Evolutionary conservation across 2,888 invertebrate species (phyloP).

Genomic region (Scaptomyza reducta): DNA sequence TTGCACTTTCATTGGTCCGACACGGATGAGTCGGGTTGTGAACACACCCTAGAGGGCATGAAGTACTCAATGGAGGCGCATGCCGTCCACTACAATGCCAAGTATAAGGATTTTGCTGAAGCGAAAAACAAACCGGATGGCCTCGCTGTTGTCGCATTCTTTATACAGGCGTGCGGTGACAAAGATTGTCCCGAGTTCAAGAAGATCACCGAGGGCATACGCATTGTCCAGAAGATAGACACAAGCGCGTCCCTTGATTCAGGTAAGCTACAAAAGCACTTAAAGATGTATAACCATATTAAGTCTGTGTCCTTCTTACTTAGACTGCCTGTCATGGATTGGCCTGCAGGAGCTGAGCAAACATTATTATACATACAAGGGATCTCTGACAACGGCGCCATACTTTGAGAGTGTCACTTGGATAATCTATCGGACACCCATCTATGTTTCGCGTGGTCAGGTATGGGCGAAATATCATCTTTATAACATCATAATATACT

Average conservation of each 20-base stretch:
- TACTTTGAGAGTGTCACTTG: conserved; percentile 90
- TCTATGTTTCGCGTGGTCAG: conserved; percentile 88
- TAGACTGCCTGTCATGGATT: conserved; percentile 89
- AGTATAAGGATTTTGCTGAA: conserved; percentile 87
- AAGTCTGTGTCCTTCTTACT: background rate
- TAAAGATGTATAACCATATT: background rate
- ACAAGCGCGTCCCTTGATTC: conserved; percentile 83
- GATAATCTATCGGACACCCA: conserved; percentile 89
- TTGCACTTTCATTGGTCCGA: conserved; percentile 93
- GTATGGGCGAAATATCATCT: conserved; percentile 81
- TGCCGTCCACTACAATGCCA: conserved; percentile 90
- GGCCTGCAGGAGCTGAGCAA: conserved; percentile 88
- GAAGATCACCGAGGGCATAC: conserved; percentile 86
- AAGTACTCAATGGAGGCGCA: conserved; percentile 92
- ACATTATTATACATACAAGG: conserved; percentile 90
- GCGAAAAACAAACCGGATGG: conserved; percentile 89
- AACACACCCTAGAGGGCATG: conserved; percentile 90
- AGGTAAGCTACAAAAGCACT: conserved; percentile 60
- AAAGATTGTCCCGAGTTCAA: conserved; percentile 87
- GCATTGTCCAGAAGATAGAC: conserved; percentile 82
- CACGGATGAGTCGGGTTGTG: conserved; percentile 90
- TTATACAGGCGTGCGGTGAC: conserved; percentile 87
- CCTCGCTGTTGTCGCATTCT: conserved; percentile 89
- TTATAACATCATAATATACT: too few species aligned
- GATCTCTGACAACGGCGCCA: conserved; percentile 89